Evolutionary conservation across 1,140 invertebrate species (phyloP).

Genomic region (Cheumatopsyche charites): DNA sequence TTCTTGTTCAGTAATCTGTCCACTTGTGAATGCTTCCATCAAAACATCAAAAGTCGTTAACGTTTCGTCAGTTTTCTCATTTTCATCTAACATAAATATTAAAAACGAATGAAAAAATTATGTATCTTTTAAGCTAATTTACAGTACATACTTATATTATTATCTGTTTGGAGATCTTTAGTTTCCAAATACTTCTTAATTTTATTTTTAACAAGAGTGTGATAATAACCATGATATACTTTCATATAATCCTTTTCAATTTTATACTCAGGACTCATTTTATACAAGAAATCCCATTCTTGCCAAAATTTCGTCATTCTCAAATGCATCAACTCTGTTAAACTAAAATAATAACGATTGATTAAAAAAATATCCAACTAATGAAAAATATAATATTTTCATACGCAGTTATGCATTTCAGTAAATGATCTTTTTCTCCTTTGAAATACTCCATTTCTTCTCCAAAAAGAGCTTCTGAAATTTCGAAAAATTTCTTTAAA

Average conservation of each 20-base stretch:
- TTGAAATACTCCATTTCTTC: conserved; percentile 11
- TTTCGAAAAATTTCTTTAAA: not conserved
- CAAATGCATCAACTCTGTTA: conserved; percentile 12
- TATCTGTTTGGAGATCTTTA: not conserved
- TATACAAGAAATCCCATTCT: conserved; percentile 20
- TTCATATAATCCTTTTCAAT: not conserved
- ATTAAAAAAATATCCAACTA: not conserved
- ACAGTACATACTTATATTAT: conserved; percentile 1
- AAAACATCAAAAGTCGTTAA: not conserved
- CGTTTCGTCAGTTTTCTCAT: not conserved
- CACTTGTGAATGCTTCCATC: not conserved
- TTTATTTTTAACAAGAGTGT: conserved; percentile 10
- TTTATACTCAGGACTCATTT: conserved; percentile 1
- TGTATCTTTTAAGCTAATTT: not conserved
- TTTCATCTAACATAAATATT: not conserved
- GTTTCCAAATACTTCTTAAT: not conserved
- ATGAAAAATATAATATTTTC: not conserved
- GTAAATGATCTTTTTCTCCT: conserved; percentile 17
- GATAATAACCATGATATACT: conserved; percentile 8
- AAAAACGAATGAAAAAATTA: too few species aligned
- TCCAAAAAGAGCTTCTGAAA: conserved; percentile 21
- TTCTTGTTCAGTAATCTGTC: conserved; percentile 11
- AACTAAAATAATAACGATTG: not conserved
- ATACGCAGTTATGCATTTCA: not conserved
- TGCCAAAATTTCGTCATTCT: conserved; percentile 33